A percentile compares a stretch with the other conserved stretches of the same genome.
These are phyloP conservation scores for Scarus forsteni DNA, from an alignment of 2,797 vertebrate genomes.

Conservation along the genomic window DNA sequence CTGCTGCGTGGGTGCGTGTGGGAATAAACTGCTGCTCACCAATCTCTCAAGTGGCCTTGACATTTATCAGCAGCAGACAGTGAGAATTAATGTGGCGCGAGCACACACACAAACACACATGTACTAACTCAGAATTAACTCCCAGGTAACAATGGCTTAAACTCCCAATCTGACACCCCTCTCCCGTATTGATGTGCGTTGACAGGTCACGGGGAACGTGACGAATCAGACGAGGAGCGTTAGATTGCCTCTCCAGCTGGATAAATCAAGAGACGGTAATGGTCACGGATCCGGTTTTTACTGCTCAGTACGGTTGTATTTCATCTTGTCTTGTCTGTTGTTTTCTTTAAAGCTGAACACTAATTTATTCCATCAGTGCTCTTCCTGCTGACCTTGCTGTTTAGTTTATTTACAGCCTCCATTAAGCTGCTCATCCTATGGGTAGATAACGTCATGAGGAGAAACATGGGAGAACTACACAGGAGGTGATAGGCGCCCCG, in stretches of 20 bases:
- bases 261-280: slow-evolving; percentile 75
- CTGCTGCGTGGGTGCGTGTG: slow-evolving; percentile 11
- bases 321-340: slow-evolving; percentile 61
- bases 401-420: slow-evolving; percentile 72
- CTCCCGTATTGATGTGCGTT: slow-evolving; percentile 64
- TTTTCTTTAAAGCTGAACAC: slow-evolving; percentile 60
- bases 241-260: slow-evolving; percentile 74
- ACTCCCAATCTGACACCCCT: slow-evolving; percentile 62
- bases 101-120: slow-evolving; percentile 25
- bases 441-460: slow-evolving; percentile 50
- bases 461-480: slow-evolving; percentile 35
- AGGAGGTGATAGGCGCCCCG: slow-evolving; percentile 26
- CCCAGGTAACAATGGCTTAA: slow-evolving; percentile 64
- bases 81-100: slow-evolving; percentile 52
- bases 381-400: slow-evolving; percentile 73
- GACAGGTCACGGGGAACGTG: slow-evolving; percentile 74
- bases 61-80: slow-evolving; percentile 67
- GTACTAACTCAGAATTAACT: slow-evolving; percentile 42
- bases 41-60: slow-evolving; percentile 61
- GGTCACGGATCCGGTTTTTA: slow-evolving; percentile 41
- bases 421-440: slow-evolving; percentile 54
- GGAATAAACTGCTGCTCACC: slow-evolving; percentile 40
- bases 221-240: slow-evolving; percentile 76
- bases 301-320: slow-evolving; percentile 49
- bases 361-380: slow-evolving; percentile 77